A percentile compares a stretch with the other conserved stretches of the same genome.
Evolutionary conservation across 2,113 vertebrate genomes (phyloP).

Genomic region (human): GRCh38 chr9:110062501-110063000

Average conservation of each 20-base stretch:
- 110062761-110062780: no score
- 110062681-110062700: not conserved
- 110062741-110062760: not conserved
- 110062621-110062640: not conserved
- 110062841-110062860: no score
- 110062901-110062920: no score
- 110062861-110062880: no score
- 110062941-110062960: no score
- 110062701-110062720: not conserved
- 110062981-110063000: no score
- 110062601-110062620: not conserved
- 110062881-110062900: no score
- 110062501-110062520: slow-evolving; percentile 21
- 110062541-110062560: not conserved
- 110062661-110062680: not conserved
- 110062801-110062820: no score
- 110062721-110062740: not conserved
- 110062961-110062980: no score
- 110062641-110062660: not conserved
- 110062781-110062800: no score
- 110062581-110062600: not conserved
- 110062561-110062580: not conserved
- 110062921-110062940: no score
- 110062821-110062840: no score
- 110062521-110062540: not conserved